Conservation (phyloP, 1,140 invertebrate species). For the Drepana arcuata region DNA sequence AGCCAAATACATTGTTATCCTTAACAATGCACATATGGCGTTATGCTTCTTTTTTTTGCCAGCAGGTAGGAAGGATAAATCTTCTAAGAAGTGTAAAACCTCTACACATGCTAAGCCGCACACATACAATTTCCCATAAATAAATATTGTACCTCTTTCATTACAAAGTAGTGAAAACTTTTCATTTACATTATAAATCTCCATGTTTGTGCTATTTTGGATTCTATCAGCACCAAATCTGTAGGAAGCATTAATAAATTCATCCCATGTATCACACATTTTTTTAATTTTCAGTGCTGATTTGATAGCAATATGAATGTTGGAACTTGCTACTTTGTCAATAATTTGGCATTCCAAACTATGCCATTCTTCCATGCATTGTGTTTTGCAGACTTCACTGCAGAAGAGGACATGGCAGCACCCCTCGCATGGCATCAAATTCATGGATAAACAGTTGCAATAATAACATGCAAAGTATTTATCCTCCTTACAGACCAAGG, state of each 20-base stretch:
- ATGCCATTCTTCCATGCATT: constrained; percentile 2
- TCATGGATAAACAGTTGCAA: too few species aligned
- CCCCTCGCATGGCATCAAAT: constrained; percentile 8
- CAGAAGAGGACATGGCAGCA: constrained; percentile 11
- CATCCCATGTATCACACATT: constrained; percentile 6
- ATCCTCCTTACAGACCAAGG: too few species aligned
- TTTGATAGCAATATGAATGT: too few species aligned
- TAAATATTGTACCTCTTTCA: too few species aligned
- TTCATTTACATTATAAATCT: too few species aligned
- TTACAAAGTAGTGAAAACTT: too few species aligned
- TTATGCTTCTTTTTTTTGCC: too few species aligned
- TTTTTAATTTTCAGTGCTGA: constrained; percentile 7
- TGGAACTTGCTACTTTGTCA: too few species aligned
- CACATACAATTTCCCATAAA: constrained; percentile 8
- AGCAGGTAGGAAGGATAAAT: background rate
- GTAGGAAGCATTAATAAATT: constrained; percentile 4
- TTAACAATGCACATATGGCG: too few species aligned
- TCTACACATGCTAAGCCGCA: constrained; percentile 1
- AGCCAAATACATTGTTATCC: too few species aligned
- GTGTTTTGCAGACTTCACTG: constrained; percentile 3
- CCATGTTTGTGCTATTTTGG: too few species aligned
- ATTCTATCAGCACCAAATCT: constrained; percentile 1
- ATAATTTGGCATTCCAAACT: background rate
- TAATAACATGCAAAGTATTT: too few species aligned
- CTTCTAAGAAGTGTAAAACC: constrained; percentile 5